phyloP scores from a whole-genome alignment of 2,113 vertebrate species.

The Cyanistes caeruleus region DNA sequence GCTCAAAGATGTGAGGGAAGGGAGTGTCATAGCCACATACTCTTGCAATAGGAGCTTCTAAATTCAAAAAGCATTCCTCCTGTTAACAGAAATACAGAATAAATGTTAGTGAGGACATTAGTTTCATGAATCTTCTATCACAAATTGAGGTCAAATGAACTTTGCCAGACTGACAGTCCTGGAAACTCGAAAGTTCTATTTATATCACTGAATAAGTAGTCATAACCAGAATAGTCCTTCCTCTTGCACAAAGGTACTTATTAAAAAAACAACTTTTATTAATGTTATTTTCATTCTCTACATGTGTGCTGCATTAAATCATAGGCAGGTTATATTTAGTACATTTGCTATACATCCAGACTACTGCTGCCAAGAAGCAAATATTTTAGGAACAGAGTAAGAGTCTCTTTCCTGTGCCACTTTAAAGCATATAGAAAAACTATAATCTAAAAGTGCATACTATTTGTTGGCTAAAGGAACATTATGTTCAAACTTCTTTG shows the following conservation, averaged over 20 bases:
- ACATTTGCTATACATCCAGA: conserved; percentile 44
- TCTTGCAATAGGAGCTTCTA: conserved; percentile 93
- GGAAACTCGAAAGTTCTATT: conserved; percentile 26
- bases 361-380: conserved; percentile 31
- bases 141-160: conserved; percentile 9
- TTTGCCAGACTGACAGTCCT: neutral
- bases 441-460: neutral
- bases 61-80: conserved; percentile 97
- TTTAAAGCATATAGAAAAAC: neutral
- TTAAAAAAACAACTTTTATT: conserved; percentile 21
- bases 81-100: conserved; percentile 66
- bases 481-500: neutral
- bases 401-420: neutral
- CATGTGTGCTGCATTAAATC: conserved; percentile 12
- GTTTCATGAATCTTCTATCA: conserved; percentile 22
- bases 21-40: conserved; percentile 98
- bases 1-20: conserved; percentile 96
- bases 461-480: neutral
- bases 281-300: conserved; percentile 45
- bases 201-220: neutral
- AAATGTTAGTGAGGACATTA: neutral
- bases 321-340: conserved; percentile 23
- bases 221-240: neutral
- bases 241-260: neutral
- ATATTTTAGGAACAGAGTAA: conserved; percentile 38